Evolutionary conservation across 1,140 invertebrate species (phyloP).

Genomic region (Pomacea maculata): DNA sequence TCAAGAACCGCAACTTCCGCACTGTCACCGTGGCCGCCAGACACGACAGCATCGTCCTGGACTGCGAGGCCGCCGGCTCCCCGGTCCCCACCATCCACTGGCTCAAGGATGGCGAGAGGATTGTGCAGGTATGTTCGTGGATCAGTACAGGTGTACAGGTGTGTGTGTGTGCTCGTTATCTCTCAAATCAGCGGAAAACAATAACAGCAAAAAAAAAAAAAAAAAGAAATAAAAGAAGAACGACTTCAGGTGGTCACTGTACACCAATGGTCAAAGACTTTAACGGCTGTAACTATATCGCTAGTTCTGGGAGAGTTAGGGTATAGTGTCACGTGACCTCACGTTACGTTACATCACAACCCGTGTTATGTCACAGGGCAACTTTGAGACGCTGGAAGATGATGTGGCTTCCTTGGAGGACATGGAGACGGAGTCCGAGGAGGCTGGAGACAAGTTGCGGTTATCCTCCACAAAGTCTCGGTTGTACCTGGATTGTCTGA

Average conservation of each 20-base stretch:
- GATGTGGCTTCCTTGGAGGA: constrained; percentile 44
- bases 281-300: no score
- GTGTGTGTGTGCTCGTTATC: no score
- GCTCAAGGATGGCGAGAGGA: constrained; percentile 66
- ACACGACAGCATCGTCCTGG: constrained; percentile 51
- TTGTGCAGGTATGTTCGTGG: constrained; percentile 52
- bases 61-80: constrained; percentile 67
- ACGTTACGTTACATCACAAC: no score
- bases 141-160: no score
- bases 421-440: constrained; percentile 22
- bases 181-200: no score
- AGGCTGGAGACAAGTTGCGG: constrained; percentile 21
- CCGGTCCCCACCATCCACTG: constrained; percentile 69
- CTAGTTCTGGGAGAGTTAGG: no score
- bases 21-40: constrained; percentile 24
- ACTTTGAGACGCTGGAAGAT: constrained; percentile 31
- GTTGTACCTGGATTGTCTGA: constrained; percentile 47
- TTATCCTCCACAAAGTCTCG: constrained; percentile 40
- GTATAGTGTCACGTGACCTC: not conserved
- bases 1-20: constrained; percentile 14
- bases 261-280: no score
- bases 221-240: no score
- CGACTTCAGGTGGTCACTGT: no score
- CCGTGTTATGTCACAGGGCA: constrained; percentile 32
- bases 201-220: no score